Evolutionary conservation across 1,140 invertebrate species (phyloP), one percentile per base, ranked within the genome.

Genomic region (Drosophila auraria): DNA sequence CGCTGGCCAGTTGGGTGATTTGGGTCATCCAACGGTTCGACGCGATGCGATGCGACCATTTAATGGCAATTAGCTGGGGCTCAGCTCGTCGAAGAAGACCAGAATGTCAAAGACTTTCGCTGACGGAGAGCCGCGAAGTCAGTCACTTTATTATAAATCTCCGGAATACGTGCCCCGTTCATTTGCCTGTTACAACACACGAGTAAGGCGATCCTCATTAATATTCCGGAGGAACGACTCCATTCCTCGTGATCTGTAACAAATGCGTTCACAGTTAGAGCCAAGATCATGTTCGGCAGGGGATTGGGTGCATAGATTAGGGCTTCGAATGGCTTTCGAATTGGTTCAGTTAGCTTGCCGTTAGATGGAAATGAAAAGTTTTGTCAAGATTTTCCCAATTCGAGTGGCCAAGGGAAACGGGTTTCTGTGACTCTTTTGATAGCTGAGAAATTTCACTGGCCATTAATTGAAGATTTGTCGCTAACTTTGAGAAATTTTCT

Each of bases 391-490:
- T 77, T 77, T 68, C n/a, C 54, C 56, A 47, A 77, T 66, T 58
- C 70, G 64, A 79, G 36, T n/a, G 23, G 40, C 20, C 25, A 71
- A 51, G 51, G 53, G 27, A 61, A 87, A 87, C 79, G 68, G 63
- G 83, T 83, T 87, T 69, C 50, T 70, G 63, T 17, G 80, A 58
- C 47, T 89, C 81, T 83, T 87, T 89, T 89, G 81, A 79, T 80
- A 78, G 72, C 69, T 51, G 36, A 70, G 62, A 72, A 83, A 83
- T 87, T 87, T 89, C 81, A 74, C 84, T 80, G 65, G 54, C 81
- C 68, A 87, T 83, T 84, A 87, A 81, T 89, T 78, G 84, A 77
- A 72, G 84, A 87, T 87, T 87, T 84, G 84, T 87, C 83, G 72
- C 77, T 79, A 78, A 66, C 58, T 69, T 79, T 61, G 80, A 65